Evolutionary conservation across 1,140 invertebrate species (phyloP).

Genomic region (Asbolus verrucosus): DNA sequence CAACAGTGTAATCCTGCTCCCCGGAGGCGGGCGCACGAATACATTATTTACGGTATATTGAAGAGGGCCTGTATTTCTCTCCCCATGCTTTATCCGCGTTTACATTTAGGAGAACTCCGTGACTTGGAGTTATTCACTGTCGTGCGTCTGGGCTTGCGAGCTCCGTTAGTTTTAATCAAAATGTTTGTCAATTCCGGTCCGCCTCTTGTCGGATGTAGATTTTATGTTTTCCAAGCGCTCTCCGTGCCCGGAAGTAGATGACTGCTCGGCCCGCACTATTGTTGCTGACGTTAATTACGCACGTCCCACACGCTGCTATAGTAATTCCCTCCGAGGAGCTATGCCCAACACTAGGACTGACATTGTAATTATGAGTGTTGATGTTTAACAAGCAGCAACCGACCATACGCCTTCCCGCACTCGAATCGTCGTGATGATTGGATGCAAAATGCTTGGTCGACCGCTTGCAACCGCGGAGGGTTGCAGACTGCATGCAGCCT

Average conservation of each 20-base stretch:
- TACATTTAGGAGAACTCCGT: constrained; percentile 28
- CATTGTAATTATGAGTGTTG: constrained; percentile 28
- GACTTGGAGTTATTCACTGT: constrained; percentile 38
- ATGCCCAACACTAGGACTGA: background rate
- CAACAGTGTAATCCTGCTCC: constrained; percentile 3
- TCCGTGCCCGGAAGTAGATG: constrained; percentile 35
- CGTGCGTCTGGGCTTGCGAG: constrained; percentile 28
- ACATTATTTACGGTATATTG: constrained; percentile 45
- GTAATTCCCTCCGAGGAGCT: background rate
- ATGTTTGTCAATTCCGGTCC: constrained; percentile 43
- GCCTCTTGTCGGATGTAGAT: constrained; percentile 42
- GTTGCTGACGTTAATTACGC: constrained; percentile 42
- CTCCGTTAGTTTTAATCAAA: constrained; percentile 47
- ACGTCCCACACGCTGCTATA: constrained; percentile 13
- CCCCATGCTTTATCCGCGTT: constrained; percentile 17
- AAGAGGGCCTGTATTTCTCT: constrained; percentile 17
- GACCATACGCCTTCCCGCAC: background rate
- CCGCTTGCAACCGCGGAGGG: no score
- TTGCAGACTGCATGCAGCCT: no score
- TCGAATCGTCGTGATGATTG: no score
- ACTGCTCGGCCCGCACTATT: constrained; percentile 33
- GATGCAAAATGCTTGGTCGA: no score
- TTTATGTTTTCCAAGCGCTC: constrained; percentile 43
- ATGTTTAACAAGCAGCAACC: constrained; percentile 5
- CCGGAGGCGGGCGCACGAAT: constrained; percentile 28